Base-by-base conservation (phyloP, 1,140 invertebrate species). In the Neodiprion pinetum region DNA sequence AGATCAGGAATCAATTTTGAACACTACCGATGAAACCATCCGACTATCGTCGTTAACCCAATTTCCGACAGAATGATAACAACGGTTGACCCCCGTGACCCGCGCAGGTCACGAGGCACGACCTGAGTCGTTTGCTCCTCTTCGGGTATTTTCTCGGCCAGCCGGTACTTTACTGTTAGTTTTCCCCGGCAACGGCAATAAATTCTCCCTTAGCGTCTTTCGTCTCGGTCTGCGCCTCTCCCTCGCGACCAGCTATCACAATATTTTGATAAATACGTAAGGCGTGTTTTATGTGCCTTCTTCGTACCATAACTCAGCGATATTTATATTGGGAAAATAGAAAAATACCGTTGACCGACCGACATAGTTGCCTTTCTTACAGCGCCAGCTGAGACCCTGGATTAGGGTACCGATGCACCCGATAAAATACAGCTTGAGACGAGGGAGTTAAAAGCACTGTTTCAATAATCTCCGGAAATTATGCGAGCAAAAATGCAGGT, bases 251-350 rank as follows among this genome's bases (percentile, higher is more conserved):
- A 70, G 82, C 82, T 86, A 84, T 87, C 85, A 85, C 81, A 87
- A 88, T 88, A 87, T 88, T 88, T 88, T 87, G 85, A 88, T 83
- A 88, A 88, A 87, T 88, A 85, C 82, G 83, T 82, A 80, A 85
- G 82, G 81, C 82, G 81, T 84, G 82, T 85, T 87, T 83, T 85
- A 83, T 81, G 79, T 80, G 75, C 79, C 81, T 81, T 81, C 76
- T 73, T 77, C 72, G 74, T 71, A 79, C 78, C 73, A 82, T 84
- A 86, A 86, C 81, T 87, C 83, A 83, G 72, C 76, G 79, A 81
- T 86, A 83, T 84, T 86, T 87, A 83, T 61, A 61, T 61, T 61
- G 53, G 9, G 53, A 61, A 61, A 14, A 61, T 61, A 61, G 53
- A 61, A 61, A 85, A 87, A 86, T 83, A 87, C 73, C 78, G 72